phyloP scores from a whole-genome alignment of 1,140 invertebrate species.

The Bombus picipes region DNA sequence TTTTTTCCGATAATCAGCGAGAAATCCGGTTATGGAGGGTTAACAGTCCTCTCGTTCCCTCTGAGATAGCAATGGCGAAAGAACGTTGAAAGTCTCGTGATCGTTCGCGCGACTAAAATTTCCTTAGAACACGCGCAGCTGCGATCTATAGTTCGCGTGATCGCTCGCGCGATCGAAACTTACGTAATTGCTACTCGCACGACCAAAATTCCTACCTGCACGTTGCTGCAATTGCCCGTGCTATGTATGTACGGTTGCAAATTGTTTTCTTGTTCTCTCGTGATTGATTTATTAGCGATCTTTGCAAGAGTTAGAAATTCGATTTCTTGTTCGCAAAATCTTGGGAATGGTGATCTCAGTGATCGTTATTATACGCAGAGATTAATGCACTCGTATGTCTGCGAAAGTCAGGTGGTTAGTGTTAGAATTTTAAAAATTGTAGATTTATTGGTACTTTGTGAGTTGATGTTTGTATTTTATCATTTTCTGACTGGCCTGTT shows the following conservation, averaged over 20 bases:
- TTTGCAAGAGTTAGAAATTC: not conserved
- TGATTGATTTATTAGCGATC: not conserved
- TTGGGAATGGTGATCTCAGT: not conserved
- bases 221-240: not conserved
- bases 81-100: slow-evolving; percentile 17
- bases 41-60: not conserved
- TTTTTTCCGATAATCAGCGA: not conserved
- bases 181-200: not conserved
- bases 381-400: not conserved
- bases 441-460: not conserved
- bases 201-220: slow-evolving; percentile 8
- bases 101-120: slow-evolving; percentile 10
- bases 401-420: not conserved
- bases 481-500: not conserved
- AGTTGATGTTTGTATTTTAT: not conserved
- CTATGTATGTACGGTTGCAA: not conserved
- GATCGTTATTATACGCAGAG: not conserved
- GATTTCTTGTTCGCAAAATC: not conserved
- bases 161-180: slow-evolving; percentile 10
- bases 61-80: not conserved
- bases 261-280: not conserved
- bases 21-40: not conserved
- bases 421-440: not conserved
- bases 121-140: not conserved
- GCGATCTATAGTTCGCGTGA: not conserved